phyloP scores from a whole-genome alignment of 2,113 vertebrate species.

The Corythoichthys haematopterus region DNA sequence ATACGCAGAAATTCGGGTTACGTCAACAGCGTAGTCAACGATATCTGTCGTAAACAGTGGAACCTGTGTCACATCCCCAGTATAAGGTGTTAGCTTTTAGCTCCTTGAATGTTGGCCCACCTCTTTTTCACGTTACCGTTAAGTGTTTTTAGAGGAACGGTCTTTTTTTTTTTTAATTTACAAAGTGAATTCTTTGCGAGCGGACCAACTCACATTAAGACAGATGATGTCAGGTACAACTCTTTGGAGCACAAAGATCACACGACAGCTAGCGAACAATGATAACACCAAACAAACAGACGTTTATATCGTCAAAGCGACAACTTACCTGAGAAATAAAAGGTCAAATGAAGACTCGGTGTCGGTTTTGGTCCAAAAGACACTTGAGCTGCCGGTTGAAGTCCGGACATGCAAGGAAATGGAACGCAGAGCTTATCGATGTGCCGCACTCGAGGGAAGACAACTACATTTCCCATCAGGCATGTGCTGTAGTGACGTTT shows the following conservation, averaged over 20 bases:
- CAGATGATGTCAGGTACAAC: background rate
- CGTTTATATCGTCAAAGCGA: background rate
- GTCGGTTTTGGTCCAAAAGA: slow-evolving; percentile 11
- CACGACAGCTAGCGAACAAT: background rate
- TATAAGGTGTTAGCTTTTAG: background rate
- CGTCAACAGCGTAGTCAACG: background rate
- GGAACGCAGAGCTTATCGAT: slow-evolving; percentile 18
- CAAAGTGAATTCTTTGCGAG: background rate
- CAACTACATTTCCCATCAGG: slow-evolving; percentile 54
- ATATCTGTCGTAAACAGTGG: background rate
- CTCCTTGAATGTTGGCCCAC: no score
- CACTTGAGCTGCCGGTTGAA: background rate
- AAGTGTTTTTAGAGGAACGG: background rate
- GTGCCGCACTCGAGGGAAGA: fast-evolving
- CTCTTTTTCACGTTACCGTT: background rate
- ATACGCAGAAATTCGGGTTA: background rate
- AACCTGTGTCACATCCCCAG: background rate
- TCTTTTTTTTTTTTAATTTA: background rate
- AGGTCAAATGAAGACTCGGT: background rate
- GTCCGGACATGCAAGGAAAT: slow-evolving; percentile 28
- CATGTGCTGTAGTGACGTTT: background rate
- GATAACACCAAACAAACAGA: background rate
- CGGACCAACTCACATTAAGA: background rate
- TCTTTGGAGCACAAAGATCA: background rate
- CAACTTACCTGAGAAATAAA: background rate